Evolutionary conservation across 2,888 invertebrate species (phyloP).

Genomic region (Drosophila paranaensis): DNA sequence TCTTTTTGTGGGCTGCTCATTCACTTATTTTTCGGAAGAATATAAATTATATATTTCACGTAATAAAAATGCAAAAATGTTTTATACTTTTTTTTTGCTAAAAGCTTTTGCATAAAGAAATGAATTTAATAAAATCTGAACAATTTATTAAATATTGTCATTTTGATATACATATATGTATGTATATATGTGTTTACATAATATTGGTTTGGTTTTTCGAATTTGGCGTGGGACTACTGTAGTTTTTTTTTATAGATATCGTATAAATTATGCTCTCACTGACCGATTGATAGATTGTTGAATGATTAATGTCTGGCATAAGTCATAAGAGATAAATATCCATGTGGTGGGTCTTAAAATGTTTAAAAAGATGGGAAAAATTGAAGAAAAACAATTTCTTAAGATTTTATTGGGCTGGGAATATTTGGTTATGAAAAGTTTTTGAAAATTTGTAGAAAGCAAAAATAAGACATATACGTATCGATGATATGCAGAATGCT

Average conservation of each 20-base stretch:
- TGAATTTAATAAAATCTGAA: neutral
- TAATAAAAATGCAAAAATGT: neutral
- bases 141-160: too few species aligned
- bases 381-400: too few species aligned
- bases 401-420: too few species aligned
- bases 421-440: too few species aligned
- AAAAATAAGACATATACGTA: too few species aligned
- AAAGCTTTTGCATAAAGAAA: neutral
- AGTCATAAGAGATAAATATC: neutral
- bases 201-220: too few species aligned
- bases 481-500: too few species aligned
- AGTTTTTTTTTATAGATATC: neutral
- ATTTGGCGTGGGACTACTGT: too few species aligned
- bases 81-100: neutral
- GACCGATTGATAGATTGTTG: neutral
- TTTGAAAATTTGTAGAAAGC: too few species aligned
- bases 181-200: too few species aligned
- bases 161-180: too few species aligned
- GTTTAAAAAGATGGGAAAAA: too few species aligned
- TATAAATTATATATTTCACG: neutral
- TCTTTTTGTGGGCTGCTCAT: neutral
- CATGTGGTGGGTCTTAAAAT: neutral
- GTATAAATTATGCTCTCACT: neutral
- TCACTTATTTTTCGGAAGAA: neutral
- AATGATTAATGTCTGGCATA: neutral